Conservation (phyloP, 53 echinoderm and acorn worm species). For the Echinarachnius parma region DNA sequence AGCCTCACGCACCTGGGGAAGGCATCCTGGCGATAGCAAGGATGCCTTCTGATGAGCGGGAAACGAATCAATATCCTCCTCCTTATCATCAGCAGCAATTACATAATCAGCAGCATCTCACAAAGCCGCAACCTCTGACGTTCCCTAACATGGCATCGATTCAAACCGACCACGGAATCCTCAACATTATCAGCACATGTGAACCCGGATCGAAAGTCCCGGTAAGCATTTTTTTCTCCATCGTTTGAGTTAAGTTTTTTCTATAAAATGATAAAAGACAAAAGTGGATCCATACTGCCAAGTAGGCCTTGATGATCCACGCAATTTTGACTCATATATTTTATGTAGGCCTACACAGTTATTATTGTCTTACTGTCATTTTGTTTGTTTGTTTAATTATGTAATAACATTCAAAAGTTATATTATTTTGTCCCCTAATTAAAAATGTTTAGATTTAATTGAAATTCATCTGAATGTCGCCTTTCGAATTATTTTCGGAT, state of each 20-base stretch:
- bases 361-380: too few species aligned
- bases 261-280: not conserved
- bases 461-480: too few species aligned
- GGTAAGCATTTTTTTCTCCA: not conserved
- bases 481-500: too few species aligned
- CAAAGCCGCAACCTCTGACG: not conserved
- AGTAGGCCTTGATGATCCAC: too few species aligned
- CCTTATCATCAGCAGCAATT: not conserved
- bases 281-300: too few species aligned
- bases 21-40: conserved; percentile 16
- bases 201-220: conserved; percentile 33
- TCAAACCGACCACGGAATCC: conserved; percentile 7
- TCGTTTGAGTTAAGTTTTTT: not conserved
- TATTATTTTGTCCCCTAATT: too few species aligned
- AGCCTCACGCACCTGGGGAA: conserved; percentile 21
- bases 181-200: conserved; percentile 26
- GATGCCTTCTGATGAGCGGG: not conserved
- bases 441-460: too few species aligned
- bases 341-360: too few species aligned
- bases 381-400: not conserved
- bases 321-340: too few species aligned
- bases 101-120: too few species aligned
- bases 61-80: too few species aligned
- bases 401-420: not conserved
- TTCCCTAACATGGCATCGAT: not conserved